Base-by-base conservation (phyloP, 1,140 invertebrate genomes). In the Asbolus verrucosus region DNA sequence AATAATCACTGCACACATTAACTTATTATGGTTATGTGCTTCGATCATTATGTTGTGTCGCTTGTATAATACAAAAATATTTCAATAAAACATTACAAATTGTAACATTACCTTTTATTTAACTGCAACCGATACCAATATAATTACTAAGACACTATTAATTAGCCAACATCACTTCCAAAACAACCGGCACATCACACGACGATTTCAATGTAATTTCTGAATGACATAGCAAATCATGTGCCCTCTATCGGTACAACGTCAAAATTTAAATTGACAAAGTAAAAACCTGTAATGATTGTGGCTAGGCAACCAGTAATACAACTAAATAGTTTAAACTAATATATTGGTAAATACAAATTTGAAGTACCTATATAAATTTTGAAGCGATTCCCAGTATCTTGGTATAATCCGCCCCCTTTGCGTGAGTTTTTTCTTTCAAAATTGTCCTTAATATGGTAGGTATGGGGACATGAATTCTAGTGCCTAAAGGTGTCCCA, bases 381-480 rank as follows among this genome's bases (percentile, higher is more conserved):
- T 87, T 92, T 38, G 94, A 92, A 18, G 96, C 94, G 73, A 99
- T 93, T 6, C 95, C 91, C 73, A 99, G 83, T 30, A 99, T 81
- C 85, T 99, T 99, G 0, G 96, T 95, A 79, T 98, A 96, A 83
- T 99, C 95, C 6, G 92, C 90, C 41, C 92, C 91, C 84, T 97
- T 97, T 0, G 88, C 84, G 62, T 89, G 84, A 0, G 92, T 93
- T 77, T 91, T 92, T 74, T 93, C 87, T 82, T 93, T 94, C 5
- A 95, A 82, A 65, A 94, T 92, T 4, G 91, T 94, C 66, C 97
- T 84, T n/a, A 99, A 82, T 43, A 94, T 87, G 1, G 94, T 92
- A 3, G 98, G 98, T 73, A 99, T 93, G 0, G 98, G 98, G 8
- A 95, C 95, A 77, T 93, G 90, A 72, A 99, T 96, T 70, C 97